These are phyloP conservation scores for Otus scops DNA, from an alignment of 2,797 vertebrate species.

Conservation along the genomic window DNA sequence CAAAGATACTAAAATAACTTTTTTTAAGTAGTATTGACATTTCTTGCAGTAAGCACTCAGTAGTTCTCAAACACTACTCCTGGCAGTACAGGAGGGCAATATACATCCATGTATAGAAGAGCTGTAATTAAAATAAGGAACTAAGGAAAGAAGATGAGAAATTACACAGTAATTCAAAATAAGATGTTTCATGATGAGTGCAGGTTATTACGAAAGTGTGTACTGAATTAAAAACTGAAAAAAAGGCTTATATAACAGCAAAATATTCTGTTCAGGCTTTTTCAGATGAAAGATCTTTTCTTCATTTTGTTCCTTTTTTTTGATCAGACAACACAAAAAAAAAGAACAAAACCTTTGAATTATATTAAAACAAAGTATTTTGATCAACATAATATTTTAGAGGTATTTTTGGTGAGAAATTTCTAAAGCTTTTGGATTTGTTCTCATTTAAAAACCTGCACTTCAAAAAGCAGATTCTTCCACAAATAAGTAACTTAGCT, in stretches of 20 bases:
- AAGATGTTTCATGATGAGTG: not conserved
- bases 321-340: not conserved
- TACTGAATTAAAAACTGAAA: not conserved
- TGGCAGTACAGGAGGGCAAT: not conserved
- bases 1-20: not conserved
- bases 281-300: not conserved
- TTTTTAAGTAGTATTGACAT: not conserved
- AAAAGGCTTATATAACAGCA: not conserved
- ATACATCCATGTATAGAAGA: not conserved
- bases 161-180: not conserved
- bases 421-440: not conserved
- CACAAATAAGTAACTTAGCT: not conserved
- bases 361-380: not conserved
- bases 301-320: not conserved
- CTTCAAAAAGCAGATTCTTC: not conserved
- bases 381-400: not conserved
- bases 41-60: not conserved
- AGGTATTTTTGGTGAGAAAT: not conserved
- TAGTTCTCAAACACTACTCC: not conserved
- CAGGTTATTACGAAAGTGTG: not conserved
- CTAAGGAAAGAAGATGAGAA: not conserved
- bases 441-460: not conserved
- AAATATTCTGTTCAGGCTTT: not conserved
- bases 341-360: not conserved
- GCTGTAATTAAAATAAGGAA: not conserved